These are phyloP conservation scores for Spilosoma lubricipeda DNA, from an alignment of 2,888 invertebrate genomes.

Conservation along the genomic window DNA sequence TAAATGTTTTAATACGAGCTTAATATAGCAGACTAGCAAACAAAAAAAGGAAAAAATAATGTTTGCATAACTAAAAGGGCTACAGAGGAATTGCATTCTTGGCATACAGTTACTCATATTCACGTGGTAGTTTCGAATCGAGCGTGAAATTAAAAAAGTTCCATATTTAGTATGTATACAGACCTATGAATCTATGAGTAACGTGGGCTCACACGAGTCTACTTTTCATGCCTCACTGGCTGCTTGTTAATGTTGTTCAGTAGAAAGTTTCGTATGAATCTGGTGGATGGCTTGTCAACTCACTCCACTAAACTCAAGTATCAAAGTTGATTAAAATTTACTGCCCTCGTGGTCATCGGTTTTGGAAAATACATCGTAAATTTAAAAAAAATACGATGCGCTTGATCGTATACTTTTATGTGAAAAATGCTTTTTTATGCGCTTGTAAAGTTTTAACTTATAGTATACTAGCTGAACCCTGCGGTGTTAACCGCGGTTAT, in stretches of 20 bases:
- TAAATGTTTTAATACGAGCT: no score
- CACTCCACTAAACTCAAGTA: conserved; percentile 34
- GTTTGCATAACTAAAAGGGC: background rate
- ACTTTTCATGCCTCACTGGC: conserved; percentile 55
- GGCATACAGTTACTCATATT: conserved; percentile 58
- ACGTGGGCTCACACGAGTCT: conserved; percentile 45
- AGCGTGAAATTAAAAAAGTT: conserved; percentile 85
- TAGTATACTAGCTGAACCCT: no score
- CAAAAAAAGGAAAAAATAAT: background rate
- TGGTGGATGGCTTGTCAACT: conserved; percentile 26
- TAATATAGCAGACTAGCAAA: background rate
- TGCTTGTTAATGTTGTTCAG: conserved; percentile 55
- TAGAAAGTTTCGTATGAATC: conserved; percentile 53
- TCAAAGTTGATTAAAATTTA: conserved; percentile 38
- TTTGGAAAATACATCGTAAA: background rate
- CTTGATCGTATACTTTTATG: no score
- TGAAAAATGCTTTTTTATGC: no score
- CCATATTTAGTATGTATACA: conserved; percentile 62
- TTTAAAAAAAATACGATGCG: no score
- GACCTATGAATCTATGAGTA: conserved; percentile 59
- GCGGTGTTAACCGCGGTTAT: no score
- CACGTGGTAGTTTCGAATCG: conserved; percentile 72
- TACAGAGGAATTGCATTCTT: conserved; percentile 49
- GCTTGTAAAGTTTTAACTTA: no score
- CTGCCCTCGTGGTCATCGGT: conserved; percentile 29